Evolutionary conservation across 2,113 vertebrate species (phyloP).

Genomic region (Rhombomys opimus): DNA sequence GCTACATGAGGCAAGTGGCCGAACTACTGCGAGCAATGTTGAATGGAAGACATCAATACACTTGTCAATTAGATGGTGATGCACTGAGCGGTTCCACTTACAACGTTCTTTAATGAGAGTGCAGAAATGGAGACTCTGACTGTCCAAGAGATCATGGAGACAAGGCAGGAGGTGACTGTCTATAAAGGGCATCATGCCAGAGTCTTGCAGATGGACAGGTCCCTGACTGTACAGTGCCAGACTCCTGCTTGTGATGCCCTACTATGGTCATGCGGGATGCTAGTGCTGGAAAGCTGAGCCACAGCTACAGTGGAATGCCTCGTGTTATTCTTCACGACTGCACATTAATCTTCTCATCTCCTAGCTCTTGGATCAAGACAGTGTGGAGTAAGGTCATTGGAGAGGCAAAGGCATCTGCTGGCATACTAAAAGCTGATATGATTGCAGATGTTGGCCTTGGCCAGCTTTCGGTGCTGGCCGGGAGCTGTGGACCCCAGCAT

Average conservation of each 20-base stretch:
- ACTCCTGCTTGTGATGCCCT: not conserved
- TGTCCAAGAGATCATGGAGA: not conserved
- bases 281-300: not conserved
- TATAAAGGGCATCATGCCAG: not conserved
- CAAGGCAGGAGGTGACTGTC: not conserved
- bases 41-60: not conserved
- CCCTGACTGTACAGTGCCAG: not conserved
- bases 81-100: not conserved
- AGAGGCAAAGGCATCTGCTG: not conserved
- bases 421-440: not conserved
- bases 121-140: not conserved
- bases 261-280: not conserved
- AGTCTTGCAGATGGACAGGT: not conserved
- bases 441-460: not conserved
- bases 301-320: not conserved
- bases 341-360: not conserved
- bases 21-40: not conserved
- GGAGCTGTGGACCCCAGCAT: not conserved
- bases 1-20: not conserved
- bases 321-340: not conserved
- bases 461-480: accelerated
- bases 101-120: not conserved
- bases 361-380: not conserved
- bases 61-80: not conserved
- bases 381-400: not conserved